Base-by-base conservation (phyloP, 1,140 invertebrate species). In the Chelonus insularis region DNA sequence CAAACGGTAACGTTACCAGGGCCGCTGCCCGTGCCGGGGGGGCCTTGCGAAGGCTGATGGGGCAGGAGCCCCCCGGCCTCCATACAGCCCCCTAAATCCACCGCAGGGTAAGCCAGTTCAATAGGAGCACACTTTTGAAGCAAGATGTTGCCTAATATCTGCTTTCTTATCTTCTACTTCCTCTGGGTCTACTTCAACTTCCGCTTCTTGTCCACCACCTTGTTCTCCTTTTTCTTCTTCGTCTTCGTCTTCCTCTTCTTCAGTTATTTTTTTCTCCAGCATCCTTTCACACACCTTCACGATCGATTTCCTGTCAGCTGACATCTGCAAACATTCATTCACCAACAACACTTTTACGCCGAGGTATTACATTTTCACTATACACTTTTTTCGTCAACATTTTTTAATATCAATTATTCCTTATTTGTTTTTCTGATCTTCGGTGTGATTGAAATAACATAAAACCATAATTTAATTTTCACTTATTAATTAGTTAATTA, bases 11-110 rank as follows among this genome's bases (percentile, higher is more conserved):
- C 75, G 67, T 69, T 79, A 72, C 57, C 64, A 63, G 64, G 74
- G 72, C 54, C 73, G 69, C 64, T 70, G 69, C 77, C 71, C 55
- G 69, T 71, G 70, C 77, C 74, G 79, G 84, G 83, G 83, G 85
- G 83, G 82, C 83, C 83, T 82, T 84, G 84, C 82, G 83, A 82
- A 78, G 78, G 78, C 75, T 85, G 85, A 78, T 85, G 84, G 79
- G 85, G 84, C 81, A 86, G 80, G 72, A 86, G 81, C 84, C 87
- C 86, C 81, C 86, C 87, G 83, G 86, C 86, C 82, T 85, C 85
- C 81, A 85, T 82, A 80, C 84, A 85, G 83, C 83, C 84, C 82
- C 82, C 84, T 82, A 83, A 72, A 79, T 83, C 83, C 80, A 83
- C 79, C 72, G 77, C 82, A 75, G 79, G 73, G 76, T 84, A 84